These are phyloP conservation scores for Acanthornis magna DNA, from an alignment of 2,797 vertebrate species.

Conservation along the genomic window DNA sequence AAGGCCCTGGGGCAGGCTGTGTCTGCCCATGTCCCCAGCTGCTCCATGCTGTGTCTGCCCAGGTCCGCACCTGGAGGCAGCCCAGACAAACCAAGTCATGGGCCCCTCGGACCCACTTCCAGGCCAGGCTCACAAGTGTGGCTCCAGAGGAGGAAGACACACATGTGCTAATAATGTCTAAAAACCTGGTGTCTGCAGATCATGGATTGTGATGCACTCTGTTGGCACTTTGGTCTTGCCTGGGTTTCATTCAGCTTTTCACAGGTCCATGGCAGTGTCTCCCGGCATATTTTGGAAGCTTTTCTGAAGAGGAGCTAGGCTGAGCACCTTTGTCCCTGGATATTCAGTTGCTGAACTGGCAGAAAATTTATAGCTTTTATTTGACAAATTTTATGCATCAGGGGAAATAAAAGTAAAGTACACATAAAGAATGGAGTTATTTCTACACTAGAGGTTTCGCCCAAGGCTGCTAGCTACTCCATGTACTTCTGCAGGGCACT, in stretches of 20 bases:
- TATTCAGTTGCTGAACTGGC: neutral
- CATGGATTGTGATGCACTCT: neutral
- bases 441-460: neutral
- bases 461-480: neutral
- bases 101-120: neutral
- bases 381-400: neutral
- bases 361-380: neutral
- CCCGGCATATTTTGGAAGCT: neutral
- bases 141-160: neutral
- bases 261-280: neutral
- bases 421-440: neutral
- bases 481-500: neutral
- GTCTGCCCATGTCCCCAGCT: neutral
- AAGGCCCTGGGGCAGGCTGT: neutral
- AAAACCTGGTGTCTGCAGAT: neutral
- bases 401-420: constrained; percentile 17
- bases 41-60: neutral
- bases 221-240: neutral
- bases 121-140: neutral
- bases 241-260: neutral
- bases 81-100: neutral
- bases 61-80: neutral
- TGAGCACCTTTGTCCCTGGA: neutral
- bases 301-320: neutral
- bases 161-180: rapidly evolving